Base-by-base conservation (phyloP, 2,113 vertebrate genomes). In the Xiphophorus hellerii region DNA sequence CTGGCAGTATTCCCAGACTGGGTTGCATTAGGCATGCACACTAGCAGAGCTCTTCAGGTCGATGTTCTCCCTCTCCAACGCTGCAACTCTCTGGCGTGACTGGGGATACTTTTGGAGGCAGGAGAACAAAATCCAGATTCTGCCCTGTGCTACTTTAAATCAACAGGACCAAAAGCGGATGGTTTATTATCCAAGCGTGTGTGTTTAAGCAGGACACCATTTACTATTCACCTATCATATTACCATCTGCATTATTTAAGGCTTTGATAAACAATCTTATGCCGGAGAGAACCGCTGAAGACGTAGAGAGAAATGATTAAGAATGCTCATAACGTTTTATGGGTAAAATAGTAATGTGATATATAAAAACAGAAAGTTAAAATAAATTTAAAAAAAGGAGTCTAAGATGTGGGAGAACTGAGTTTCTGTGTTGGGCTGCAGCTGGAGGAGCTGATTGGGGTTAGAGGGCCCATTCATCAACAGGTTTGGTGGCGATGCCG, bases 221-320 rank as follows among this genome's bases (percentile, higher is more conserved):
- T 85, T 87, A 87, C 87, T 83, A 71, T 86, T 89, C 87, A 79
- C 86, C 89, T 90, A 91, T 93, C 91, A 89, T 87, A 88, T 92
- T 93, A 93, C 92, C 91, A 77, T 91, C 87, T 93, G 90, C 90
- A 93, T 93, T 92, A 93, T 93, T 93, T 90, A 93, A 88, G 82
- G 87, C 90, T 85, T 87, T 58, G 51, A 92, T 90, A 92, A 93
- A 90, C 84, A 88, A 68, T 80, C 77, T 89, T 72, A 76, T 83
- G 84, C 76, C 44, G 68, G 42, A n/a, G 88, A 82, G 82, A 90
- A 70, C 74, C 65, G 60, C 77, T 72, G 69, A 62, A 82, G 79
- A 75, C 22, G 8, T 62, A 69, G 66, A 62, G 51, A 73, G 70
- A 35, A 78, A 39, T 73, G 76, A 66, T 62, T 69, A 87, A 66